Conservation (phyloP, 2,113 vertebrate species). For the Protobothrops mucrosquamatus region DNA sequence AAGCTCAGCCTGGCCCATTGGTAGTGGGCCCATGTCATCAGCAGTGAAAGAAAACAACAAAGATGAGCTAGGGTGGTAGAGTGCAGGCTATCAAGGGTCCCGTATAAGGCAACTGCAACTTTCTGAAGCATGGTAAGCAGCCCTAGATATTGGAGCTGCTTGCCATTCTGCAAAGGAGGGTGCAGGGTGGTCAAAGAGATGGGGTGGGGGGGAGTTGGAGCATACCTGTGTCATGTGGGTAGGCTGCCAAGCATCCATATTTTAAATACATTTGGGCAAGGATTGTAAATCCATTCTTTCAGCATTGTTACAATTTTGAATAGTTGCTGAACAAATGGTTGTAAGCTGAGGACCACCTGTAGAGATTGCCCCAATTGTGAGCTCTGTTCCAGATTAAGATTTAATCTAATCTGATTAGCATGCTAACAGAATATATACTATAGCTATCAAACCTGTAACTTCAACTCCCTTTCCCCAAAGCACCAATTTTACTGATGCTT, state of each 20-base stretch:
- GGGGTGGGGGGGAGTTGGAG: background rate
- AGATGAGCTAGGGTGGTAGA: background rate
- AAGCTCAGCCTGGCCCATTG: background rate
- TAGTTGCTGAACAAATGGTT: background rate
- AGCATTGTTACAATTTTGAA: background rate
- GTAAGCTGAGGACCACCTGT: background rate
- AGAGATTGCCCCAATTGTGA: background rate
- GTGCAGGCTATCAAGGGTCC: background rate
- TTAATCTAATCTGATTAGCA: background rate
- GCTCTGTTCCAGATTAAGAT: background rate
- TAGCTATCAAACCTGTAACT: background rate
- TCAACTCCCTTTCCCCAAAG: background rate
- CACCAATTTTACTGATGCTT: background rate
- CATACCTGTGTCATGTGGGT: background rate
- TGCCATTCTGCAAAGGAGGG: background rate
- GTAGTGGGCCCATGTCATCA: background rate
- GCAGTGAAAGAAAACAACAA: background rate
- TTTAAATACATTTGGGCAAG: background rate
- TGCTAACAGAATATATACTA: background rate
- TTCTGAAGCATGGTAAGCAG: background rate
- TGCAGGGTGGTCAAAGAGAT: background rate
- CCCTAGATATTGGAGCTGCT: background rate
- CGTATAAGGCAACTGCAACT: background rate
- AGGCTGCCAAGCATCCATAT: background rate
- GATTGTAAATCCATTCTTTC: background rate